Base-by-base conservation (phyloP, 2,113 vertebrate genomes). In the Nothocercus julius region DNA sequence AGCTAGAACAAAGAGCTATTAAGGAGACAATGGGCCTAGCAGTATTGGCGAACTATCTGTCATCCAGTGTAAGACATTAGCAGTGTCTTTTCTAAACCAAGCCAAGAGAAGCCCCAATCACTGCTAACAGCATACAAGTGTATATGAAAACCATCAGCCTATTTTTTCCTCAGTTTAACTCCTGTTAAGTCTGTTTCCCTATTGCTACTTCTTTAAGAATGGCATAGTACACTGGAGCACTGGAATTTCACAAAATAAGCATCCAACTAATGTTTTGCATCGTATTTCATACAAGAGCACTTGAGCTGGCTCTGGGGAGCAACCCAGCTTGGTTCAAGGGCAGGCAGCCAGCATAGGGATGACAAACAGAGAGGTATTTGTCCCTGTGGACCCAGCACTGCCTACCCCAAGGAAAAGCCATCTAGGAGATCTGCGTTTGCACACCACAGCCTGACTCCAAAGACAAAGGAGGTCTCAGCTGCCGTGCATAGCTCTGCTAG, bases 1-100 rank as follows among this genome's bases (percentile, higher is more conserved):
- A 92, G 38, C 76, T 83, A 81, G 85, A 94, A 91, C 87, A 96
- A 96, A 95, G 92, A 77, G 73, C 85, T 90, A 72, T 90, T 88
- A 91, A 72, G 2, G 20, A 95, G 91, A 90, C 93, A 96, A 95
- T 86, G 73, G 93, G 62, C 61, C 80, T 93, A 91, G 73, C 69
- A 78, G 47, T 85, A 75, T 5, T 88, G 76, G 80, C 76, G 85
- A 91, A 66, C 68, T 44, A 64, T 84, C 87, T 93, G 79, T 92
- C 93, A 91, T 95, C 64, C 78, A 61, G 44, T 5, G 11, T 75
- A 81, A 91, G 68, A 85, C 63, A 85, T 70, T 70, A 87, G n/a
- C 40, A 67, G 59, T 75, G 83, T 56, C 72, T 87, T 91, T 95
- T 77, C 85, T 87, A 81, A 92, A 44, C 56, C 68, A 92, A 92